phyloP scores from a whole-genome alignment of 2,797 vertebrate species.

The Buphagus erythrorhynchus region DNA sequence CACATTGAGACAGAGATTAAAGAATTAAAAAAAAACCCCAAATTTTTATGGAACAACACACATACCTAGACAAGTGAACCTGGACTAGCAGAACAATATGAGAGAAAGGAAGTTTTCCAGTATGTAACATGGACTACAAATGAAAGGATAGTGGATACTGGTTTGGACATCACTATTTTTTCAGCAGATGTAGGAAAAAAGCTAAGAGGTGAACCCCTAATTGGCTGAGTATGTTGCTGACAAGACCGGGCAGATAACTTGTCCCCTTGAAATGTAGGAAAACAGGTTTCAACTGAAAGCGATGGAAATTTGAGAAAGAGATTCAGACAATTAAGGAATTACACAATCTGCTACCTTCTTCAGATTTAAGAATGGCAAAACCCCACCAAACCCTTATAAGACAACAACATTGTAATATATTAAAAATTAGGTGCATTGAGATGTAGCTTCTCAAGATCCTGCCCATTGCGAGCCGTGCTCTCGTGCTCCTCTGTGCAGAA shows the following conservation, averaged over 20 bases:
- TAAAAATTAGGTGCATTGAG: neutral
- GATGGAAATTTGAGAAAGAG: neutral
- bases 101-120: neutral
- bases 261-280: neutral
- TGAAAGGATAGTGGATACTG: neutral
- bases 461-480: neutral
- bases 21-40: neutral
- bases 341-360: neutral
- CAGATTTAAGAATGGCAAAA: neutral
- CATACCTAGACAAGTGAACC: neutral
- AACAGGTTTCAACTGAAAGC: neutral
- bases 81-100: neutral
- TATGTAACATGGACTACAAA: neutral
- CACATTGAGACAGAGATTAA: neutral
- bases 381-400: rapidly evolving
- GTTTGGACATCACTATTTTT: neutral
- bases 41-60: neutral
- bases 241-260: neutral
- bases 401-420: neutral
- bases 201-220: neutral
- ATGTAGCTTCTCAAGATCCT: neutral
- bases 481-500: neutral
- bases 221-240: neutral
- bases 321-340: neutral
- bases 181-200: neutral